Base-by-base conservation (phyloP, 2,888 invertebrate genomes). In the Drosophila suboccidentalis region DNA sequence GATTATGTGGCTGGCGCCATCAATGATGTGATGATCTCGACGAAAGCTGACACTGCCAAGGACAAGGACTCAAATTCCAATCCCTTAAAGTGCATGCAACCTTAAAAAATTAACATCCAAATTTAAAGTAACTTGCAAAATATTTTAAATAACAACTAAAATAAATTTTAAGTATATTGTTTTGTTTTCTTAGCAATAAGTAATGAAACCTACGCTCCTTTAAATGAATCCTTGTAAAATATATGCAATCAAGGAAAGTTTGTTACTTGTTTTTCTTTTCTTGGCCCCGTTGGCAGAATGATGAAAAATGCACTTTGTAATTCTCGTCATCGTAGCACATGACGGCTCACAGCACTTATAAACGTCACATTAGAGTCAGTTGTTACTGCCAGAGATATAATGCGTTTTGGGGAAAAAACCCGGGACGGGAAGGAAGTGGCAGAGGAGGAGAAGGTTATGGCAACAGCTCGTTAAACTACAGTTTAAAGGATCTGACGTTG, bases 301-400 rank as follows among this genome's bases (percentile, higher is more conserved):
- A 88, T 88, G 78, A 88, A 86, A 84, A 88, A 88, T 88, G 71
- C 83, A 86, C 83, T 82, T 82, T 80, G 78, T 82, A 82, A 88
- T 84, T 74, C 82, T 85, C 80, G 70, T 82, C 88, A 79, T 77
- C 54, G 74, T 73, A 73, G 67, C 75, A 82, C 83, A 84, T 86
- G 78, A 75, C 72, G 86, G 78, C 87, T 66, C 73, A 62, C 59
- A 71, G 80, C 75, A 71, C 83, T 88, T 83, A 86, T 86, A 72
- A 86, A 86, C 80, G 89, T 88, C 89, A 83, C 83, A 88, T 84
- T 86, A 84, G 83, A 84, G 89, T 84, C 83, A 69, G 68, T 72
- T 80, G 58, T 55, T 65, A 55, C 61, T 69, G 66, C 62, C 39
- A 51, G 71, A 65, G 70, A 67, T 67, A 63, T 53, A 43, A 67